A percentile compares a stretch with the other conserved stretches of the same genome.
Conservation (phyloP, 2,888 invertebrate genomes). For the Galerucella nymphaeae region DNA sequence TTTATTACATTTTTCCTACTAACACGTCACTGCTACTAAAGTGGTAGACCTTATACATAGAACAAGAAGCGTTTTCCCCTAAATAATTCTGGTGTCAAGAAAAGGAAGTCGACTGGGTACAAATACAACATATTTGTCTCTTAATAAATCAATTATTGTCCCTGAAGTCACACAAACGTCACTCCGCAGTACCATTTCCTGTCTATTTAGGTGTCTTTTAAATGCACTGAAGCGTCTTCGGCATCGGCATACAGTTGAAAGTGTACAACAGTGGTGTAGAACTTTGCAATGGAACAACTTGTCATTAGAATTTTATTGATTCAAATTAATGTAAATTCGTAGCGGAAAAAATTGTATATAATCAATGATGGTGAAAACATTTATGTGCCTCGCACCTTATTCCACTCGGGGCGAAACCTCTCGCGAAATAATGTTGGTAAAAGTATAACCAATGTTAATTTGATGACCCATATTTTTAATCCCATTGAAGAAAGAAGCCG, state of each 20-base stretch:
- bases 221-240: constrained; percentile 32
- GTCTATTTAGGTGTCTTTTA: constrained; percentile 45
- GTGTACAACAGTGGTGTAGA: constrained; percentile 12
- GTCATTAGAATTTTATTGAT: neutral
- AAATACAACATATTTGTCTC: constrained; percentile 44
- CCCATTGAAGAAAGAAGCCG: no score
- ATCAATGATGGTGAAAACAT: no score
- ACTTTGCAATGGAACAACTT: neutral
- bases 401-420: no score
- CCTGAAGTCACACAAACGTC: constrained; percentile 42
- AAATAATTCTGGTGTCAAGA: constrained; percentile 35
- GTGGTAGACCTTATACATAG: constrained; percentile 18
- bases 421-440: no score
- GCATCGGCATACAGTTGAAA: constrained; percentile 6
- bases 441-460: no score
- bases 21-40: constrained; percentile 15
- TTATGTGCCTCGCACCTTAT: no score
- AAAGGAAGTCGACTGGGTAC: constrained; percentile 39
- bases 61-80: constrained; percentile 32
- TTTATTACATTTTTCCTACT: constrained; percentile 13
- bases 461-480: no score
- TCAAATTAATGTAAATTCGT: neutral
- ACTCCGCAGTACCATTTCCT: constrained; percentile 42
- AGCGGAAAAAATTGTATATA: no score
- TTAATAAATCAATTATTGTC: constrained; percentile 49